Evolutionary conservation across 2,888 invertebrate genomes (phyloP).

Genomic region (Torymus aiolomorphi): DNA sequence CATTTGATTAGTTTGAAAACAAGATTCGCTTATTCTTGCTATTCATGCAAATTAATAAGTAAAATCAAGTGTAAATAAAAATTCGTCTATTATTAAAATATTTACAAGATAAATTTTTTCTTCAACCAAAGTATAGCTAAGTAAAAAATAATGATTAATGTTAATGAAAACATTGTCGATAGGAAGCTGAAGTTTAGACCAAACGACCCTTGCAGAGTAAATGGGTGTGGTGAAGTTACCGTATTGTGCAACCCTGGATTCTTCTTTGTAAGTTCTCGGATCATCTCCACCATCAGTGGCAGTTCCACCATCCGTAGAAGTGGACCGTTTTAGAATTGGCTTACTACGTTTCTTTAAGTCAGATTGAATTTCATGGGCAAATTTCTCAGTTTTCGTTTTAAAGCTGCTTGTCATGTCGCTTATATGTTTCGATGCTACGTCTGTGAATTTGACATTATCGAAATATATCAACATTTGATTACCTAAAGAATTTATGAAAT

Average conservation of each 20-base stretch:
- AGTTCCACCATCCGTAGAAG: slow-evolving; percentile 71
- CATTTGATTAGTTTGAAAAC: too few species aligned
- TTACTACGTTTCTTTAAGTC: slow-evolving; percentile 78
- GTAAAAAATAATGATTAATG: too few species aligned
- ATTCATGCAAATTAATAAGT: neutral
- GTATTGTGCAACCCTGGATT: slow-evolving; percentile 83
- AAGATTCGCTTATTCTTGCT: too few species aligned
- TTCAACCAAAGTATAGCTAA: too few species aligned
- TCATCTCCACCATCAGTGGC: slow-evolving; percentile 76
- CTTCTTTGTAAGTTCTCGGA: slow-evolving; percentile 84
- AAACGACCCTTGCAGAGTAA: slow-evolving; percentile 4
- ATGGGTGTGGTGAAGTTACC: slow-evolving; percentile 77
- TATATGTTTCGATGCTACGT: slow-evolving; percentile 81
- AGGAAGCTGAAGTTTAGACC: slow-evolving; percentile 16
- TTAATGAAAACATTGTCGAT: too few species aligned
- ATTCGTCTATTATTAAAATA: neutral
- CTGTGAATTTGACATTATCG: slow-evolving; percentile 69
- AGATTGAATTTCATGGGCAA: slow-evolving; percentile 81
- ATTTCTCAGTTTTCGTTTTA: slow-evolving; percentile 83
- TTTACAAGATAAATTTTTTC: too few species aligned
- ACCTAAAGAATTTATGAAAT: neutral
- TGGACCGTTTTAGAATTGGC: slow-evolving; percentile 76
- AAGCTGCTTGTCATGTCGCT: slow-evolving; percentile 82
- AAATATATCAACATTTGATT: slow-evolving; percentile 31
- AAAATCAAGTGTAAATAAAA: neutral